Percentiles rank a stretch among this genome's conserved stretches.
These are phyloP conservation scores for Hypsopygia costalis DNA, from an alignment of 2,888 invertebrate species.

Conservation along the genomic window DNA sequence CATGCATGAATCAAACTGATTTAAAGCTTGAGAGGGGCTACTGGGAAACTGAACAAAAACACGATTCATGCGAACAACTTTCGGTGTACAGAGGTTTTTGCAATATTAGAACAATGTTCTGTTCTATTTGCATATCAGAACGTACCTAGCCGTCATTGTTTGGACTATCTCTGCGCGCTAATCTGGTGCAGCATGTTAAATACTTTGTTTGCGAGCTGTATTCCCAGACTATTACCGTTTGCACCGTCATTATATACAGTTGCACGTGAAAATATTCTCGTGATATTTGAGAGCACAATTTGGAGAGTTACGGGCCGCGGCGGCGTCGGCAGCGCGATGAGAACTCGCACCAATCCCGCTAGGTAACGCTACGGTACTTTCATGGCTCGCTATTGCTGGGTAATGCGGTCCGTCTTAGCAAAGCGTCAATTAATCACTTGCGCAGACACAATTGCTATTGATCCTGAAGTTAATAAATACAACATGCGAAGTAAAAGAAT, in stretches of 20 bases:
- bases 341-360: constrained; percentile 71
- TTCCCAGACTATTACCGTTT: constrained; percentile 72
- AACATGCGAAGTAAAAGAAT: constrained; percentile 11
- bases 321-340: constrained; percentile 46
- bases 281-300: constrained; percentile 69
- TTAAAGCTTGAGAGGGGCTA: constrained; percentile 43
- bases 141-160: constrained; percentile 58
- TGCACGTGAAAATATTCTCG: constrained; percentile 62
- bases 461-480: constrained; percentile 1
- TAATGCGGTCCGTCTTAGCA: constrained; percentile 67
- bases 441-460: constrained; percentile 7
- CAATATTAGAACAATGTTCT: constrained; percentile 41
- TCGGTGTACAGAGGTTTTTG: constrained; percentile 38
- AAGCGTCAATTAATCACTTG: constrained; percentile 68
- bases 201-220: constrained; percentile 51
- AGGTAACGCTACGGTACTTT: constrained; percentile 73
- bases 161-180: constrained; percentile 60
- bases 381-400: constrained; percentile 56
- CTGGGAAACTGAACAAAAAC: constrained; percentile 47
- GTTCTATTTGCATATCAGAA: constrained; percentile 60
- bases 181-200: constrained; percentile 64
- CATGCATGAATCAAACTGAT: constrained; percentile 61
- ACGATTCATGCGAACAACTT: constrained; percentile 43
- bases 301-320: constrained; percentile 47
- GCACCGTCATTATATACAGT: constrained; percentile 69